Percentiles rank a stretch among this genome's conserved stretches.
phyloP scores from a whole-genome alignment of 2,797 vertebrate genomes.

The Borostomias antarcticus region DNA sequence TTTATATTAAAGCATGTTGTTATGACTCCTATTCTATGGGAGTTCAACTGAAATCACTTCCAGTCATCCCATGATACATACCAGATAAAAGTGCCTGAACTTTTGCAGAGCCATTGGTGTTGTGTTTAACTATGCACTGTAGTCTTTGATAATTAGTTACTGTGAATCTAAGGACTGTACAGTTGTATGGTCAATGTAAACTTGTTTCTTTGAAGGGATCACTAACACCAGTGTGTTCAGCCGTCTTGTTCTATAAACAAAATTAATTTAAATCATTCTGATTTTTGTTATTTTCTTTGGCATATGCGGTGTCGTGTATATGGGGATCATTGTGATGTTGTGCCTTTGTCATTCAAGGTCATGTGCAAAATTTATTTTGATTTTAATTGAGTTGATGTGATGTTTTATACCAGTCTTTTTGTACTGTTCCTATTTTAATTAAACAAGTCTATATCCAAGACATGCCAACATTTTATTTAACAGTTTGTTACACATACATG shows the following conservation, averaged over 20 bases:
- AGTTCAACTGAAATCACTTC: too few relatives aligned
- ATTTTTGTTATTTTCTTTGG: not conserved
- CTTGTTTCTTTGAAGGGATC: too few relatives aligned
- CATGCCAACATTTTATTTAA: not conserved
- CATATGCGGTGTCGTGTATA: not conserved
- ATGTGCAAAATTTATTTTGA: not conserved
- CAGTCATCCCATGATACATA: too few relatives aligned
- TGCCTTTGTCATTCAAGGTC: conserved; percentile 15
- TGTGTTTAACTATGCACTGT: too few relatives aligned
- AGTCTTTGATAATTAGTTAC: not conserved
- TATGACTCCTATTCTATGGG: too few relatives aligned
- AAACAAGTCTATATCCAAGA: not conserved
- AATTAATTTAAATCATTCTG: not conserved
- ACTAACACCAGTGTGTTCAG: not conserved
- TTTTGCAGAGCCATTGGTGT: too few relatives aligned
- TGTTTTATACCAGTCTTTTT: conserved; percentile 2
- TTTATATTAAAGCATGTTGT: too few relatives aligned
- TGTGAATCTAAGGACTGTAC: not conserved
- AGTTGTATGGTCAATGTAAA: too few relatives aligned
- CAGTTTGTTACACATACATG: too few relatives aligned
- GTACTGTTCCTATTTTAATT: conserved; percentile 1
- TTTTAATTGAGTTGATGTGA: not conserved
- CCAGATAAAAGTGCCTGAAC: too few relatives aligned
- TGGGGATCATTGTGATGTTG: not conserved
- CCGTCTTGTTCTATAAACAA: not conserved